Conservation (phyloP, 2,797 vertebrate species). For the Acipenser oxyrinchus region DNA sequence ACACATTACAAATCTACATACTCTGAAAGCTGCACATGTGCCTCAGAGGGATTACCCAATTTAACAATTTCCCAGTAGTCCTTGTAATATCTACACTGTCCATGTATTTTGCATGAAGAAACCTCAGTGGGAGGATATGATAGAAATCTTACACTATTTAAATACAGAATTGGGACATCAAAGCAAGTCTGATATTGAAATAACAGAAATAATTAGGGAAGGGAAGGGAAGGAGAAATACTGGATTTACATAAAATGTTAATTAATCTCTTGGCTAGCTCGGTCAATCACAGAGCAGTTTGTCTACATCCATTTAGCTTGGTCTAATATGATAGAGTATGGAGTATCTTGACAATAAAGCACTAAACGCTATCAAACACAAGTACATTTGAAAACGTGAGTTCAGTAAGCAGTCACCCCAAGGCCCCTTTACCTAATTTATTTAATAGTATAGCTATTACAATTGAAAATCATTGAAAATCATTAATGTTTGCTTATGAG, state of each 20-base stretch:
- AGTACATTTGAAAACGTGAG: no score
- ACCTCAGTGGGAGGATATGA: slow-evolving; percentile 83
- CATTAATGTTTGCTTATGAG: no score
- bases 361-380: no score
- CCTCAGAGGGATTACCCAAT: slow-evolving; percentile 67
- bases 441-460: no score
- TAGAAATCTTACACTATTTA: slow-evolving; percentile 93
- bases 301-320: slow-evolving; percentile 6
- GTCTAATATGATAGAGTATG: slow-evolving; percentile 5
- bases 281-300: slow-evolving; percentile 56
- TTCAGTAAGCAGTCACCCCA: no score
- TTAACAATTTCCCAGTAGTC: slow-evolving; percentile 85
- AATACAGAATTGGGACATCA: slow-evolving; percentile 98
- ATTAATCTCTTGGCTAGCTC: slow-evolving; percentile 91
- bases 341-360: slow-evolving; percentile 28
- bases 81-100: slow-evolving; percentile 84
- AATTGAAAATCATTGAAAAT: no score
- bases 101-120: slow-evolving; percentile 96
- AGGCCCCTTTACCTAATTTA: no score
- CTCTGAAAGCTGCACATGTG: slow-evolving; percentile 32
- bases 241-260: slow-evolving; percentile 98
- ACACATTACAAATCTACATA: slow-evolving; percentile 31
- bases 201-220: slow-evolving; percentile 99
- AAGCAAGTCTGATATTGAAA: slow-evolving; percentile 92
- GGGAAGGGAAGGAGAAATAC: slow-evolving; percentile 91